Base-by-base conservation (phyloP, 2,888 invertebrate species). In the Latrodectus elegans region DNA sequence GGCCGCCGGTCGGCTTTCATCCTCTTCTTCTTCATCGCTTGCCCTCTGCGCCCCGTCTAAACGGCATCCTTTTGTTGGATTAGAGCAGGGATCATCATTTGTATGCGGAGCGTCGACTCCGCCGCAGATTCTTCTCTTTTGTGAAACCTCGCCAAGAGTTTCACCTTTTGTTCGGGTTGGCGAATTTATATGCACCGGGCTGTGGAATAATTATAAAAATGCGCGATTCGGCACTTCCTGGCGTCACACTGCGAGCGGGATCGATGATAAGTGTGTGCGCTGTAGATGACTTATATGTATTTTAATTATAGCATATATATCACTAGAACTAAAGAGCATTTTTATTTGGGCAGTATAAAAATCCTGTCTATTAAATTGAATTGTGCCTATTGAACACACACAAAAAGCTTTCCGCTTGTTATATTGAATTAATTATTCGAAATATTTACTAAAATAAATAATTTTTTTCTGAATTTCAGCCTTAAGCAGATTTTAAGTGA, bases 81-180 rank as follows among this genome's bases (percentile, higher is more conserved):
- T 49, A 26, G n/a, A 70, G 49, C 26, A 15, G 38, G 38, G 17
- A 17, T 11, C 60, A n/a, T 49, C 70, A 75, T 83, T 76, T 83
- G 83, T 76, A 83, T 83, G 60, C 53, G 83, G 76, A 76, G 75
- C 51, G 83, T 60, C 38, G 60, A 75, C 70, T 55, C 11, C 78
- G 68, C 53, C 55, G 22, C 51, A 26, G 75, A 75, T 55, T 75
- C 49, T n/a, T 51, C 14, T 10, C 12, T 38, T 70, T 78, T 68
- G 53, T 78, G 65, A 38, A 38, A 26, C 68, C 64, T 68, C 53
- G 15, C 15, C 22, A 8, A 15, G 38, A 38, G 52, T 52, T 55
- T 55, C 55, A 67, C 11, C 78, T 52, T 79, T 79, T 79, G 78
- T 79, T 55, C 53, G 38, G 38, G 53, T 9, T 49, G 12, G 52